phyloP scores from a whole-genome alignment of 2,113 vertebrate genomes.

The Psittacara wagleri region DNA sequence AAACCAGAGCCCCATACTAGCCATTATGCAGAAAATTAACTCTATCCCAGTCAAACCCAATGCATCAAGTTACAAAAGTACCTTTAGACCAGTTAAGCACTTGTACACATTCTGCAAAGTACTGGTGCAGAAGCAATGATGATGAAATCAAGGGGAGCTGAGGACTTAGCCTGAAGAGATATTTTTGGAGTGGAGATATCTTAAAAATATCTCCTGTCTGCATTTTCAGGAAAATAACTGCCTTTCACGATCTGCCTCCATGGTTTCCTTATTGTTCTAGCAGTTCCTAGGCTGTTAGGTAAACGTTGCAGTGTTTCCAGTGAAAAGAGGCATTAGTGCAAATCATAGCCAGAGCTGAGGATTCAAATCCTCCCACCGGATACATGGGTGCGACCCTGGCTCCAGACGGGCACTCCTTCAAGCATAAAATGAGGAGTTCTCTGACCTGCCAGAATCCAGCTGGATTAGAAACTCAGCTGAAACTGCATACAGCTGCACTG shows the following conservation, averaged over 20 bases:
- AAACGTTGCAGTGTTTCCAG: neutral
- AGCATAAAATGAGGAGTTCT: neutral
- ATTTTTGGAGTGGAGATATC: neutral
- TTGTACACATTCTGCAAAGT: neutral
- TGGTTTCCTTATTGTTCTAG: neutral
- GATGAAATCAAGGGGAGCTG: neutral
- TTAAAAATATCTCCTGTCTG: neutral
- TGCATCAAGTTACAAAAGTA: neutral
- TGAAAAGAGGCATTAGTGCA: neutral
- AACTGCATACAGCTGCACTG: neutral
- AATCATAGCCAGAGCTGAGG: conserved; percentile 3
- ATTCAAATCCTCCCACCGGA: neutral
- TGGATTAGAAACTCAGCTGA: conserved; percentile 19
- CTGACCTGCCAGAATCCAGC: neutral
- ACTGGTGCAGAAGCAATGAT: neutral
- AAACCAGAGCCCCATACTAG: neutral
- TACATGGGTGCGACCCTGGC: neutral
- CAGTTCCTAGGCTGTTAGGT: neutral
- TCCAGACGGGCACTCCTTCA: neutral
- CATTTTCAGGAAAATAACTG: neutral
- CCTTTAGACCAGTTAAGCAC: neutral
- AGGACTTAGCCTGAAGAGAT: neutral
- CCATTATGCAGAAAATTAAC: neutral
- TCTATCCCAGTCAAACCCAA: neutral
- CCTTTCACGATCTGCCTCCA: neutral